Conservation (phyloP, 2,888 invertebrate species). For the Mimas tiliae region DNA sequence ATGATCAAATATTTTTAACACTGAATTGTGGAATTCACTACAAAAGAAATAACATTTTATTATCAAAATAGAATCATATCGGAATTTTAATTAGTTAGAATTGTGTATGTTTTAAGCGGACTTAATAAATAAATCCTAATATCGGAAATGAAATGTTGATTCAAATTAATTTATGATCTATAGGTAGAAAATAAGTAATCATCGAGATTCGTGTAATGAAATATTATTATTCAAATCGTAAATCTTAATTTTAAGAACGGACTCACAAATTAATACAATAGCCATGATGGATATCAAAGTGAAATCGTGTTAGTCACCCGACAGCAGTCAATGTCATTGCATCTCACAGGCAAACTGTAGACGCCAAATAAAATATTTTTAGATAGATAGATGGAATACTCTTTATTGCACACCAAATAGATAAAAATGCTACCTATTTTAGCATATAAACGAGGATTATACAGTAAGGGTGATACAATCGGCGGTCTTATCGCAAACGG, state of each 20-base stretch:
- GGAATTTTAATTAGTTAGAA: no score
- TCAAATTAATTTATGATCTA: neutral
- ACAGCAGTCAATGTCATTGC: conserved; percentile 13
- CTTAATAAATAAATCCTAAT: neutral
- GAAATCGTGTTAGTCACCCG: conserved; percentile 19
- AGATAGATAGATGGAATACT: no score
- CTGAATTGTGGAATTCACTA: no score
- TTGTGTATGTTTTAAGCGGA: no score
- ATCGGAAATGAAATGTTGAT: neutral
- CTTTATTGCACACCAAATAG: no score
- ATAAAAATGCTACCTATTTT: no score
- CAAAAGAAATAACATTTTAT: no score
- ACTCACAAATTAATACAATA: conserved; percentile 6
- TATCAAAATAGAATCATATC: no score
- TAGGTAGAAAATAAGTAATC: neutral
- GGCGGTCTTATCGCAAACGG: no score
- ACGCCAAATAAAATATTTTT: neutral
- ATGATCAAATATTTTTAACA: neutral
- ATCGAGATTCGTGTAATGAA: conserved; percentile 3
- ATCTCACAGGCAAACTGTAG: no score
- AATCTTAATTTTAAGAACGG: conserved; percentile 7
- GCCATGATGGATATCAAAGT: neutral
- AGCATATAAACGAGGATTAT: no score
- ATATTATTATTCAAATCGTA: conserved; percentile 15
- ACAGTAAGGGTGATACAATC: no score